A percentile compares a stretch with the other conserved stretches of the same genome.
These are phyloP conservation scores for Cheilosia variabilis DNA, from an alignment of 2,888 invertebrate species.

Conservation along the genomic window DNA sequence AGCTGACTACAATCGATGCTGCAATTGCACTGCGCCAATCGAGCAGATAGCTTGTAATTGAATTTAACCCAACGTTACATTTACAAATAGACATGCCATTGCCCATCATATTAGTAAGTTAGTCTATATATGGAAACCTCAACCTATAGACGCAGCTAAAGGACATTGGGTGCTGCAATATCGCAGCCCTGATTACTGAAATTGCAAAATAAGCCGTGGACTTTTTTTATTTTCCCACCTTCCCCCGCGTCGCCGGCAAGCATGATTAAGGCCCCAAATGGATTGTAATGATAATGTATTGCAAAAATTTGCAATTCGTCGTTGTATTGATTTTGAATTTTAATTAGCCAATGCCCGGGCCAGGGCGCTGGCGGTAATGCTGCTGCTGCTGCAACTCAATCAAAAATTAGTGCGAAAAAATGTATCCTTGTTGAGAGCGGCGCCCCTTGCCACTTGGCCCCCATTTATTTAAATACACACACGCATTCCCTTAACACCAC, in stretches of 20 bases:
- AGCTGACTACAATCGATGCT: too few relatives aligned
- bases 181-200: slow-evolving; percentile 57
- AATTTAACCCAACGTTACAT: too few relatives aligned
- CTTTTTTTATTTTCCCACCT: slow-evolving; percentile 17
- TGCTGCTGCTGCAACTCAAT: slow-evolving; percentile 48
- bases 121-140: too few relatives aligned
- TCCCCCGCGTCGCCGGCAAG: neutral
- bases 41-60: too few relatives aligned
- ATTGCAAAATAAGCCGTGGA: slow-evolving; percentile 58
- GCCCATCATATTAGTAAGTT: too few relatives aligned
- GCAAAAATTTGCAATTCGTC: slow-evolving; percentile 51
- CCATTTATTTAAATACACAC: slow-evolving; percentile 27
- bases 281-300: slow-evolving; percentile 63
- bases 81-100: too few relatives aligned
- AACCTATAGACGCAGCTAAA: neutral
- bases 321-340: slow-evolving; percentile 63
- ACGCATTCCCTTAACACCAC: slow-evolving; percentile 19
- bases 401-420: slow-evolving; percentile 53
- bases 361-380: slow-evolving; percentile 4
- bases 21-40: too few relatives aligned
- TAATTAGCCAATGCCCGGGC: slow-evolving; percentile 62
- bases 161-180: slow-evolving; percentile 3
- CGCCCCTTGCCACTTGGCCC: neutral
- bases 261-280: slow-evolving; percentile 50
- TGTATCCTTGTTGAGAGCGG: neutral